phyloP scores from a whole-genome alignment of 1,140 invertebrate genomes.

The Pogonomyrmex californicus region DNA sequence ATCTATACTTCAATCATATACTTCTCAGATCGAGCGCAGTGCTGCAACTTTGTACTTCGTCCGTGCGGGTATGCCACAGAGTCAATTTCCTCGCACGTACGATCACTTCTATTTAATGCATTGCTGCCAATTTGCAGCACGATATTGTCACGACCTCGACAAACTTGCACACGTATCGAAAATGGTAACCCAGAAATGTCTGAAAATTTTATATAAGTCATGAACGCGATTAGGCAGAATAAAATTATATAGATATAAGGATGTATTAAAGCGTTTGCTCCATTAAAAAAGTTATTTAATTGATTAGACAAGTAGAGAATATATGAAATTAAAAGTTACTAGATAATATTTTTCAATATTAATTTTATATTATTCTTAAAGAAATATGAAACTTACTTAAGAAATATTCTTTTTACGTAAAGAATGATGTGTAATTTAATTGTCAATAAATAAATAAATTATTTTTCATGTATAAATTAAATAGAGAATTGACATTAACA shows the following conservation, averaged over 20 bases:
- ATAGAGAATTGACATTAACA: not conserved
- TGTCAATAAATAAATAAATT: constrained; percentile 8
- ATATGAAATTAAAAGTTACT: not conserved
- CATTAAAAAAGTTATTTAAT: constrained; percentile 17
- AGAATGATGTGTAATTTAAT: not conserved
- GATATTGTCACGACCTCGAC: constrained; percentile 62
- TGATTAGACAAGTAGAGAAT: not conserved
- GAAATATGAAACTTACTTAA: not conserved
- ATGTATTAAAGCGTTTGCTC: not conserved
- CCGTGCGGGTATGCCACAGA: constrained; percentile 33
- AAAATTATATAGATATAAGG: not conserved
- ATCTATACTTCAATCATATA: constrained; percentile 47
- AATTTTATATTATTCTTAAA: not conserved
- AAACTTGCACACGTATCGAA: constrained; percentile 61
- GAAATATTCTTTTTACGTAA: not conserved
- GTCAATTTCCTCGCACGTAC: constrained; percentile 61
- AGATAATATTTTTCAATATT: not conserved
- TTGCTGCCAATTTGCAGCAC: constrained; percentile 61
- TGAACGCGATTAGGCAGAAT: not conserved
- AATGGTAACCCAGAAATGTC: constrained; percentile 50
- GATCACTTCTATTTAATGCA: constrained; percentile 65
- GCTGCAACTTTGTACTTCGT: constrained; percentile 48
- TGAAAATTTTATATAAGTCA: constrained; percentile 23
- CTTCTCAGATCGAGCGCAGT: constrained; percentile 37
- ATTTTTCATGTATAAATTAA: not conserved